These are phyloP conservation scores for Nasonia longicornis DNA, from an alignment of 1,140 invertebrate species.

Conservation along the genomic window DNA sequence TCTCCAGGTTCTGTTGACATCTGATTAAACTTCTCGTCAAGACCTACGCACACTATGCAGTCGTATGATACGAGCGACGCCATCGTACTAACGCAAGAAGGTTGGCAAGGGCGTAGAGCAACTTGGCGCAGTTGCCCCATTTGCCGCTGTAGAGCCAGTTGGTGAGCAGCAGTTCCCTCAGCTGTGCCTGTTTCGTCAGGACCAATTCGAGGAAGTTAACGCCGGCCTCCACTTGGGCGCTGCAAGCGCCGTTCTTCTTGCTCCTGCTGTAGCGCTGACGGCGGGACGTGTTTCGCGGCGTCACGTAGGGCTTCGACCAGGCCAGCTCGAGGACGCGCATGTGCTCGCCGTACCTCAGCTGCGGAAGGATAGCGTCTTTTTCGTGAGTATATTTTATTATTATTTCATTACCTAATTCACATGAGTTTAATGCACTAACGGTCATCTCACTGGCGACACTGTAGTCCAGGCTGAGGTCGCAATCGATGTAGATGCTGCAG, in stretches of 20 bases:
- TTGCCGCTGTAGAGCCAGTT: constrained; percentile 64
- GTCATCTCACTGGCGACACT: constrained; percentile 58
- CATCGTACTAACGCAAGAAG: constrained; percentile 57
- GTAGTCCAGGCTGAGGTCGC: constrained; percentile 59
- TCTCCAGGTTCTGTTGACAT: constrained; percentile 60
- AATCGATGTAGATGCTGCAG: constrained; percentile 62
- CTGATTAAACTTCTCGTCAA: constrained; percentile 45
- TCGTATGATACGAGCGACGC: not conserved
- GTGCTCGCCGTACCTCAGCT: constrained; percentile 64
- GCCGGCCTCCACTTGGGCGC: constrained; percentile 58
- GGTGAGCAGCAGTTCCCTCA: constrained; percentile 61
- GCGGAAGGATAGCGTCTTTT: not conserved
- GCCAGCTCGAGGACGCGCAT: constrained; percentile 62
- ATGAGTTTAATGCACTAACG: constrained; percentile 44
- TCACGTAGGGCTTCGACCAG: constrained; percentile 60
- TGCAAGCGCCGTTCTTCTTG: constrained; percentile 46
- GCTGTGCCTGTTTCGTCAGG: constrained; percentile 57
- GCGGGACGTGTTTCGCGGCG: constrained; percentile 28
- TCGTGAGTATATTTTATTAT: not conserved
- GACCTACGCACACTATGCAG: not conserved
- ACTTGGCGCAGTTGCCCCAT: constrained; percentile 60
- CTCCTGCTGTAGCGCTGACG: not conserved
- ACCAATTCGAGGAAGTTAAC: constrained; percentile 58
- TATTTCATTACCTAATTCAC: not conserved
- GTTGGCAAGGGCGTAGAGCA: constrained; percentile 61